phyloP scores from a whole-genome alignment of 1,140 invertebrate species.

The Nomia melanderi region DNA sequence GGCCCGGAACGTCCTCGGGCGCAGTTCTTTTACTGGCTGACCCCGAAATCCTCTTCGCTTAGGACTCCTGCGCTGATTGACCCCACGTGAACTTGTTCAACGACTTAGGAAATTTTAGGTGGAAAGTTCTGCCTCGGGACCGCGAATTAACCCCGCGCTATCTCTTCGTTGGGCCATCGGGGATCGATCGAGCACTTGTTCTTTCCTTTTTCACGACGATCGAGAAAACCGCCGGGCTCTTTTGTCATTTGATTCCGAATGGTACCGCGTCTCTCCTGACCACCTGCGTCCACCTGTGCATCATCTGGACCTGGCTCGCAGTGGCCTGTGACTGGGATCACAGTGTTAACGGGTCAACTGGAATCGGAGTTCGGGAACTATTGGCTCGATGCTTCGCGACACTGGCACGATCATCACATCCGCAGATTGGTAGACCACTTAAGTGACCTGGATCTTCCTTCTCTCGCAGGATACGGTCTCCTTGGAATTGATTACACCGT shows the following conservation, averaged over 20 bases:
- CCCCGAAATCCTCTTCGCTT: not conserved
- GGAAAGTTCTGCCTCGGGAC: too few relatives aligned
- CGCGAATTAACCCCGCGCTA: too few relatives aligned
- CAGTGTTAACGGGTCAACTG: too few relatives aligned
- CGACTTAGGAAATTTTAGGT: not conserved
- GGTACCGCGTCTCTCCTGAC: not conserved
- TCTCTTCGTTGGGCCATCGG: too few relatives aligned
- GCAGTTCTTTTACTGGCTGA: not conserved
- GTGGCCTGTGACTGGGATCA: not conserved
- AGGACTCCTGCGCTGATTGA: not conserved
- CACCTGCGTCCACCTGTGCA: not conserved
- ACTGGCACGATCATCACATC: not conserved
- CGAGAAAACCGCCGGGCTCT: constrained; percentile 19
- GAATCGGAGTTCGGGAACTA: not conserved
- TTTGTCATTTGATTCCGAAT: constrained; percentile 43
- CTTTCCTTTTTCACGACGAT: not conserved
- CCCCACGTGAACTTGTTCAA: not conserved
- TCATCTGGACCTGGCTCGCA: constrained; percentile 16
- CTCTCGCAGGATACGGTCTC: not conserved
- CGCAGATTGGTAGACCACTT: not conserved
- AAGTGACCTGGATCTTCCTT: not conserved
- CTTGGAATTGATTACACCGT: too few relatives aligned
- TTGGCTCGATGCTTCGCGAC: not conserved
- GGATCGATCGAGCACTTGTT: not conserved
- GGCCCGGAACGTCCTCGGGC: not conserved